Evolutionary conservation across 1,140 invertebrate species (phyloP).

Genomic region (Drosophila asahinai): DNA sequence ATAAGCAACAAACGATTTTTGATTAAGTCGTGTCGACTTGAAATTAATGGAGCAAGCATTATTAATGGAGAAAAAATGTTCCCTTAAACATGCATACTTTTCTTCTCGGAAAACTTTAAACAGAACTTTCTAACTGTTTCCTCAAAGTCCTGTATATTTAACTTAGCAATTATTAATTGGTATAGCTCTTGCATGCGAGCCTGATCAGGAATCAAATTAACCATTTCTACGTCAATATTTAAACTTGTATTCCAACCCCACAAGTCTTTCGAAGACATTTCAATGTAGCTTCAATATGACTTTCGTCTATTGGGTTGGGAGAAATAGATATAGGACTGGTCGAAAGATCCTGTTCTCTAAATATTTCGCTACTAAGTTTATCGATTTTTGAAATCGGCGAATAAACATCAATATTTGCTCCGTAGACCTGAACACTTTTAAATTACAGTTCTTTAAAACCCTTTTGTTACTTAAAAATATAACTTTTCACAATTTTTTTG

Average conservation of each 20-base stretch:
- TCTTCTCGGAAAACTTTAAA: background rate
- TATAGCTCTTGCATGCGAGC: background rate
- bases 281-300: background rate
- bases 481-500: background rate
- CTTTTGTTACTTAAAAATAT: background rate
- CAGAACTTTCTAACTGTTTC: background rate
- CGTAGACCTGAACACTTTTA: background rate
- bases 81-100: no score
- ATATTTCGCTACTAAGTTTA: background rate
- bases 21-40: background rate
- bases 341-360: background rate
- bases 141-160: no score
- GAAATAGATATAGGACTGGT: background rate
- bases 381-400: background rate
- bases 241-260: background rate
- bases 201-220: background rate
- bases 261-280: background rate
- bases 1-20: constrained; percentile 3
- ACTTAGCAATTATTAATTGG: background rate
- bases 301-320: background rate
- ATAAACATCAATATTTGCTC: background rate
- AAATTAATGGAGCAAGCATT: no score
- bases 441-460: background rate
- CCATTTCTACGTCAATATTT: constrained; percentile 1
- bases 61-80: no score